Evolutionary conservation across 2,113 vertebrate species (phyloP), one percentile per base, ranked within the genome.

Genomic region (Melanerpes formicivorus): DNA sequence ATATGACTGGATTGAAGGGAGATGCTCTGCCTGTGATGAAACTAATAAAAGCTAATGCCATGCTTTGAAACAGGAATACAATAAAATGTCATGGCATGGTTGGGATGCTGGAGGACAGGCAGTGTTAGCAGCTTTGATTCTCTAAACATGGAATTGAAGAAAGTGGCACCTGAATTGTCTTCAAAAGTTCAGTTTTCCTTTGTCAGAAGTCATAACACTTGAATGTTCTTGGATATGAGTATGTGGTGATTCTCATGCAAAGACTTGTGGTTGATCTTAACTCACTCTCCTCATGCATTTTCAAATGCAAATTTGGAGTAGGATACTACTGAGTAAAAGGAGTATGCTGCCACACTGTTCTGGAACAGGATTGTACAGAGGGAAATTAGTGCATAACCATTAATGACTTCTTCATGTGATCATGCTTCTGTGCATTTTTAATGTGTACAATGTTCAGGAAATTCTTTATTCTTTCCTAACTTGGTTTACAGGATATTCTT

Each of bases 91-190:
- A 6, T 32, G 50, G 48, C 6, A 4, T 29, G 12, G 44, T 29
- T 76, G 46, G 55, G 42, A 10, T 52, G 46, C 80, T 87, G 80
- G 30, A 65, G 34, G 4, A 54, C 21, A 63, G 55, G 23, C 70
- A 56, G 46, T 0, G 2, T 56, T 66, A 79, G n/a, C 4, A 3
- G 46, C 56, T 92, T 79, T 55, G 34, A 4, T 40, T 73, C 34
- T 81, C 15, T 48, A 11, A 75, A 56, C 7, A 21, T 0, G 0
- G 19, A 42, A 44, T 21, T 10, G 30, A 63, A 58, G 27, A 60
- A 81, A 11, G 32, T 22, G 8, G 34, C 32, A 19, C 13, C 0
- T 27, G 60, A 2, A 4, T 66, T 80, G 50, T 76, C 42, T 92
- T 72, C 29, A 27, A 1, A 54, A 78, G 13, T 70, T 56, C 34